A percentile compares a stretch with the other conserved stretches of the same genome.
phyloP scores from a whole-genome alignment of 2,113 vertebrate genomes.

The Myrmophylax atrothorax region DNA sequence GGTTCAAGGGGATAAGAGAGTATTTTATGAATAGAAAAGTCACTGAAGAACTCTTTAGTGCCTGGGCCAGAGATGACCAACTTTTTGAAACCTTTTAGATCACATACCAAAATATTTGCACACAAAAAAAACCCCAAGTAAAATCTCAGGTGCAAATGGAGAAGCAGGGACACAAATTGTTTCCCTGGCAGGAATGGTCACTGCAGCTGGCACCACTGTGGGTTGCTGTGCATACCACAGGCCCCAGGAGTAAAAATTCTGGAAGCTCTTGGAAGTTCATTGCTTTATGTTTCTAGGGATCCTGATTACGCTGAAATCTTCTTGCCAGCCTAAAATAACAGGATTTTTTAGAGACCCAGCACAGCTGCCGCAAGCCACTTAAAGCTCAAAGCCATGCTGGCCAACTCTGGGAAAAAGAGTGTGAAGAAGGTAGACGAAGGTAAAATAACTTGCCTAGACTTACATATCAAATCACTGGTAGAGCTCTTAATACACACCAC shows the following conservation, averaged over 20 bases:
- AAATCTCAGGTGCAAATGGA: background rate
- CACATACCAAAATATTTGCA: background rate
- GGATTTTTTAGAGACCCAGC: background rate
- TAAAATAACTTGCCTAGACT: background rate
- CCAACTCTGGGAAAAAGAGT: background rate
- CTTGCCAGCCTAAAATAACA: background rate
- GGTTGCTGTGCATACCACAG: background rate
- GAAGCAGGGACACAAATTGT: background rate
- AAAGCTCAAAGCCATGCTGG: background rate
- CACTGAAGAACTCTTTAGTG: background rate
- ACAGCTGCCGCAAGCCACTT: background rate
- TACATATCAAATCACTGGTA: background rate
- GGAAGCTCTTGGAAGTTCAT: background rate
- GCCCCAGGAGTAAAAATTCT: background rate
- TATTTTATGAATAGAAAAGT: background rate
- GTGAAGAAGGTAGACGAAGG: background rate
- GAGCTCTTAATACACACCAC: background rate
- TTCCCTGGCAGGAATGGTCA: background rate
- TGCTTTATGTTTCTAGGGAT: background rate
- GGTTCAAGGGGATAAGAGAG: fast-evolving
- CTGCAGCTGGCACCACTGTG: background rate
- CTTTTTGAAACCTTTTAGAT: background rate
- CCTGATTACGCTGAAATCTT: background rate
- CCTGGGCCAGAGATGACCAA: background rate
- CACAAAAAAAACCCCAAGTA: background rate